These are phyloP conservation scores for Hipparchia sbordonii DNA, from an alignment of 2,888 invertebrate genomes.

Conservation along the genomic window DNA sequence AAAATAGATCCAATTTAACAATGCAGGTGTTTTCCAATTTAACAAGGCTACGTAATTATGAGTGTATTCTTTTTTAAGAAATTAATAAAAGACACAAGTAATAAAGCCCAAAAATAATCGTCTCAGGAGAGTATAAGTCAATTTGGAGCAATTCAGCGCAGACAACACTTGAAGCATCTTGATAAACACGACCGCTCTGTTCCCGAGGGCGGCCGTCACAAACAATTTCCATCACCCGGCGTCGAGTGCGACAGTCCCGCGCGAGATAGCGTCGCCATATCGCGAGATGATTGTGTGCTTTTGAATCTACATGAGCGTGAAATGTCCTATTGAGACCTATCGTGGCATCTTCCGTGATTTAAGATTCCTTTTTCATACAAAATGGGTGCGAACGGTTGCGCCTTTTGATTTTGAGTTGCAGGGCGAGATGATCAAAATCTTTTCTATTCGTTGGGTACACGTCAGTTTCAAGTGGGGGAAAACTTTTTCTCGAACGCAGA, in stretches of 20 bases:
- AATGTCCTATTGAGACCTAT: slow-evolving; percentile 23
- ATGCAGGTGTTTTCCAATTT: too few relatives aligned
- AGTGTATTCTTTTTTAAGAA: too few relatives aligned
- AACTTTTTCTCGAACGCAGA: too few relatives aligned
- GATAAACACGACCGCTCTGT: not conserved
- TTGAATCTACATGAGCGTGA: slow-evolving; percentile 19
- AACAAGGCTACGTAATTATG: too few relatives aligned
- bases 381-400: not conserved
- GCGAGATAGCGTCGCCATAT: slow-evolving; percentile 22
- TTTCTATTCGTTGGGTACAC: too few relatives aligned
- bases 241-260: not conserved
- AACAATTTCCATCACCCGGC: not conserved
- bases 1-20: too few relatives aligned
- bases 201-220: slow-evolving; percentile 4
- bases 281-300: slow-evolving; percentile 30
- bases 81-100: not conserved
- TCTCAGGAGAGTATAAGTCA: not conserved
- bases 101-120: not conserved
- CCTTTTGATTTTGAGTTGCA: not conserved
- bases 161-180: not conserved
- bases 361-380: not conserved
- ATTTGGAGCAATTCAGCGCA: not conserved
- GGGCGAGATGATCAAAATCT: too few relatives aligned
- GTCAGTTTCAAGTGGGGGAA: too few relatives aligned
- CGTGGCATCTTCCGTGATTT: slow-evolving; percentile 24